phyloP scores from a whole-genome alignment of 2,888 invertebrate species.

The Lithophane ornitopus region DNA sequence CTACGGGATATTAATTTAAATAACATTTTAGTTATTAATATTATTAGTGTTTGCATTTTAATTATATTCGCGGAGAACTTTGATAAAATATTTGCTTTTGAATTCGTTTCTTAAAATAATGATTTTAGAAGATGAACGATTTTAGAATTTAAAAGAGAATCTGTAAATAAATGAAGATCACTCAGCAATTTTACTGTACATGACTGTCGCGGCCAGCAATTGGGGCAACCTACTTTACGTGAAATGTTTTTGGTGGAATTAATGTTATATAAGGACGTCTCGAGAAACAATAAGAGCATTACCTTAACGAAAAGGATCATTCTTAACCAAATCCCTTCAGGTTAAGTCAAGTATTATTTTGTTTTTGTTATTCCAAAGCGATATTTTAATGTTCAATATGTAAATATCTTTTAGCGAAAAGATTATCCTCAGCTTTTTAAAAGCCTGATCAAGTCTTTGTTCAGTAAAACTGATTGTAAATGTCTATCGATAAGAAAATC shows the following conservation, averaged over 20 bases:
- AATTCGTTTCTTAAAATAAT: background rate
- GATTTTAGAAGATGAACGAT: background rate
- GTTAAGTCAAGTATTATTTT: constrained; percentile 23
- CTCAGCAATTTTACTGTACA: background rate
- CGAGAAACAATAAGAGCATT: constrained; percentile 32
- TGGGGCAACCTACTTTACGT: no score
- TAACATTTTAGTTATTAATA: constrained; percentile 15
- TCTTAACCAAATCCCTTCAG: constrained; percentile 23
- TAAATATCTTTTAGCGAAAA: constrained; percentile 1
- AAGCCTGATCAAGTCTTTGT: background rate
- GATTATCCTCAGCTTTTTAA: constrained; percentile 10
- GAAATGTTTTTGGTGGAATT: no score
- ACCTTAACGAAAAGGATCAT: constrained; percentile 23
- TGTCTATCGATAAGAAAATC: background rate
- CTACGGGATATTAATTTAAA: constrained; percentile 18
- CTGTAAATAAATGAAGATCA: background rate
- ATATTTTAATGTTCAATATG: constrained; percentile 13
- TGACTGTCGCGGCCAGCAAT: no score
- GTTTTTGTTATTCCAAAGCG: constrained; percentile 10
- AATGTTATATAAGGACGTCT: background rate
- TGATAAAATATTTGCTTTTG: background rate
- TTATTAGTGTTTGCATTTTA: constrained; percentile 5
- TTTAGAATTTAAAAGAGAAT: background rate
- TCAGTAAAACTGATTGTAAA: background rate
- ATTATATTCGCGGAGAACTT: background rate